Conservation (phyloP, 2,888 invertebrate genomes). For the Augochlorella aurata region DNA sequence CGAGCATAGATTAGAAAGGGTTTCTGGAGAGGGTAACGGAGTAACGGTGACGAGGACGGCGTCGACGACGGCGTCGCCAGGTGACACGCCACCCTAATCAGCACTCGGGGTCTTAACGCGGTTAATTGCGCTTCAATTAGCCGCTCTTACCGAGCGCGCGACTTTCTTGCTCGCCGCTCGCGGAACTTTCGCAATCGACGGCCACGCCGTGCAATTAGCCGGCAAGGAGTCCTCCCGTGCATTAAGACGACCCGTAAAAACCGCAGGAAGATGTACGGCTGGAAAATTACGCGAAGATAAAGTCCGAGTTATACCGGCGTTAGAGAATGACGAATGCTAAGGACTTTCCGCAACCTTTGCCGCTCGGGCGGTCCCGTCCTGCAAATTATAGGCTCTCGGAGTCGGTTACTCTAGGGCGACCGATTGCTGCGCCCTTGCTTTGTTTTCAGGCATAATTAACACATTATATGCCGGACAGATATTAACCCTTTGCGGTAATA, state of each 20-base stretch:
- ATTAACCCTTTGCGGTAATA: too few relatives aligned
- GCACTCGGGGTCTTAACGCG: slow-evolving; percentile 69
- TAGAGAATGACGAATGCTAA: slow-evolving; percentile 41
- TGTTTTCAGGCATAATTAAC: too few relatives aligned
- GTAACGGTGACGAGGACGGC: not conserved
- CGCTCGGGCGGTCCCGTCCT: not conserved
- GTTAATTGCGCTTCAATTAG: slow-evolving; percentile 73
- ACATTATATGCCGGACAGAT: too few relatives aligned
- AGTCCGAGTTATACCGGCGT: slow-evolving; percentile 61
- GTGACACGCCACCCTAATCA: slow-evolving; percentile 56
- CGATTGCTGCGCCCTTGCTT: too few relatives aligned
- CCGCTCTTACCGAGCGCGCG: slow-evolving; percentile 45
- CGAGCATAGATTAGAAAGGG: slow-evolving; percentile 64
- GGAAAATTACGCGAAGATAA: slow-evolving; percentile 63
- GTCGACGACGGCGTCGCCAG: slow-evolving; percentile 4
- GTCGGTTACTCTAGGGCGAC: too few relatives aligned
- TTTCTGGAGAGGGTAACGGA: not conserved
- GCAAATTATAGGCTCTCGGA: not conserved
- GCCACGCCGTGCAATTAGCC: slow-evolving; percentile 59
- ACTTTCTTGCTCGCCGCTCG: slow-evolving; percentile 52
- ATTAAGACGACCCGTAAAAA: slow-evolving; percentile 60
- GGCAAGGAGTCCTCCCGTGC: slow-evolving; percentile 38
- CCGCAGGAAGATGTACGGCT: slow-evolving; percentile 40
- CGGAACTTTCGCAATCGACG: slow-evolving; percentile 63
- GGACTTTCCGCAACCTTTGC: not conserved